Evolutionary conservation across 1,140 invertebrate genomes (phyloP).

Genomic region (Drosophila busckii): DNA sequence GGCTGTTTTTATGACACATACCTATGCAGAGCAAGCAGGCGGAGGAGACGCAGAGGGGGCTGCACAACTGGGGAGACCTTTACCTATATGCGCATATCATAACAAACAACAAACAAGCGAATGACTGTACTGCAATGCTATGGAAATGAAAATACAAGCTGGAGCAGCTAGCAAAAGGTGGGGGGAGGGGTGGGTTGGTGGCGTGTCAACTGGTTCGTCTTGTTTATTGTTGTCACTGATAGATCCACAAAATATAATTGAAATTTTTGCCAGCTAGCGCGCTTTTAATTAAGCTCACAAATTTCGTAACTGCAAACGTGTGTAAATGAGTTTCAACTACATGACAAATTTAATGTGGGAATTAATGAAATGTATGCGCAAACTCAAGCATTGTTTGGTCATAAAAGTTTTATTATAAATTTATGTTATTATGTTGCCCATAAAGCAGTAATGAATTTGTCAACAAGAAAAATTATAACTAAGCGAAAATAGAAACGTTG

Average conservation of each 20-base stretch:
- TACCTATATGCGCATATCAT: slow-evolving; percentile 31
- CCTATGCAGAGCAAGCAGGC: slow-evolving; percentile 13
- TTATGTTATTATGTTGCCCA: too few relatives aligned
- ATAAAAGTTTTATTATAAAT: too few relatives aligned
- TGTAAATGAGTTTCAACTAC: too few relatives aligned
- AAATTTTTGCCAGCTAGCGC: slow-evolving; percentile 42
- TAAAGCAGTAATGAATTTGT: too few relatives aligned
- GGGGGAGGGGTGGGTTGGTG: not conserved
- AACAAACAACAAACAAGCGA: slow-evolving; percentile 29
- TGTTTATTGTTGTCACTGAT: slow-evolving; percentile 69
- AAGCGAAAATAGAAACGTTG: too few relatives aligned
- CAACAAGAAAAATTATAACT: too few relatives aligned
- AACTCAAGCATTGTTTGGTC: too few relatives aligned
- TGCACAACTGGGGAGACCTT: slow-evolving; percentile 6
- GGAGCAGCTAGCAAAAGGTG: not conserved
- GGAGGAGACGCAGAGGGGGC: not conserved
- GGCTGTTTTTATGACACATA: slow-evolving; percentile 70
- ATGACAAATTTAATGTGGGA: too few relatives aligned
- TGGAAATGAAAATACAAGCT: too few relatives aligned
- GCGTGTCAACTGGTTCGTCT: slow-evolving; percentile 18
- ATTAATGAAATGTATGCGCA: too few relatives aligned
- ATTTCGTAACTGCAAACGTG: too few relatives aligned
- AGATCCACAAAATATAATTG: slow-evolving; percentile 71
- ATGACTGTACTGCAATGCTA: not conserved
- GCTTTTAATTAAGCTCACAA: slow-evolving; percentile 49